Conservation (phyloP, 37 sponge, comb jelly and placozoan genomes). For the Axinella damicornis region DNA sequence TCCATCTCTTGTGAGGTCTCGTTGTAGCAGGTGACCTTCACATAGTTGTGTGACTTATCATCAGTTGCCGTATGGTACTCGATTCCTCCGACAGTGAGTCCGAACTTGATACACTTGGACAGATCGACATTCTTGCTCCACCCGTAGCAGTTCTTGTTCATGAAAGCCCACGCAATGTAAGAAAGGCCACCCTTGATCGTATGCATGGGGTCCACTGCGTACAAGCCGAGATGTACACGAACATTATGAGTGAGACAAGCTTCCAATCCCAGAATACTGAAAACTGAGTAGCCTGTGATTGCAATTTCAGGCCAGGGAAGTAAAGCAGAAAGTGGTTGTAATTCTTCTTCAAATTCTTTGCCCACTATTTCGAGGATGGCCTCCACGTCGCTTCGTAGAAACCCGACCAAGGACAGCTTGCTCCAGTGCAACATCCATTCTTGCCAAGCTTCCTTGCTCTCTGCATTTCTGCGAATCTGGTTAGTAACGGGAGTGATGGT, state of each 20-base stretch:
- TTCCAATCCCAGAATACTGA: slow-evolving; percentile 28
- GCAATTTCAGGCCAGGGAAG: slow-evolving; percentile 58
- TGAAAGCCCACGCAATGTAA: slow-evolving; percentile 36
- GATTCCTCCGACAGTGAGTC: slow-evolving; percentile 18
- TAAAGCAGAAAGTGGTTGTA: slow-evolving; percentile 16
- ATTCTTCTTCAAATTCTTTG: not conserved
- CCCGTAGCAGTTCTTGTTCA: not conserved
- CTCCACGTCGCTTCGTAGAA: slow-evolving; percentile 6
- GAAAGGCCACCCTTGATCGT: slow-evolving; percentile 25
- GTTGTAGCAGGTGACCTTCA: slow-evolving; percentile 9
- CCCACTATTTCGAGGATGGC: not conserved
- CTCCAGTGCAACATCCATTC: slow-evolving; percentile 48
- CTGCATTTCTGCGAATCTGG: slow-evolving; percentile 1
- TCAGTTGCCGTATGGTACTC: slow-evolving; percentile 3
- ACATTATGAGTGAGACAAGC: slow-evolving; percentile 21
- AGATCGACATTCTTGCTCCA: not conserved
- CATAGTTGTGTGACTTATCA: not conserved
- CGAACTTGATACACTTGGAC: slow-evolving; percentile 13
- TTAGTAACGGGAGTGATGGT: slow-evolving; percentile 8
- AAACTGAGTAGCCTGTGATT: slow-evolving; percentile 19
- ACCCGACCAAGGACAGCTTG: slow-evolving; percentile 17
- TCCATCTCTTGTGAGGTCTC: not conserved
- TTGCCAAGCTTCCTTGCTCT: slow-evolving; percentile 10
- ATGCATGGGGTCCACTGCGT: slow-evolving; percentile 39
- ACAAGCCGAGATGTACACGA: slow-evolving; percentile 50